These are phyloP conservation scores for Cacoxenus indagator DNA, from an alignment of 2,888 invertebrate genomes.

Conservation along the genomic window DNA sequence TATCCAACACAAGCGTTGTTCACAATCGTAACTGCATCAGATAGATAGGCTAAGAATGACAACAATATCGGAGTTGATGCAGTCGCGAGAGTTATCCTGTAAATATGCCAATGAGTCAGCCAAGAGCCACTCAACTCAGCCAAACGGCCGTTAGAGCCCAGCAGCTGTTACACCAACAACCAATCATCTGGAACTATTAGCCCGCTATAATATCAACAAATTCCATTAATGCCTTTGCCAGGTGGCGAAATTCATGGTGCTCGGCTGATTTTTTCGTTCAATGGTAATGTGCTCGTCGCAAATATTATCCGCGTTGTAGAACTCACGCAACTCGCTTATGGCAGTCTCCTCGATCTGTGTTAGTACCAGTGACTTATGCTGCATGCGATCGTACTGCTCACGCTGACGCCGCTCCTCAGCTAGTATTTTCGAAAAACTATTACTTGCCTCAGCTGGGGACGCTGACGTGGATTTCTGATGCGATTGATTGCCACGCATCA, in stretches of 20 bases:
- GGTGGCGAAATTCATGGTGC: slow-evolving; percentile 65
- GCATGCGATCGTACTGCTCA: slow-evolving; percentile 79
- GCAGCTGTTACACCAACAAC: too few relatives aligned
- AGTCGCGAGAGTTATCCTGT: too few relatives aligned
- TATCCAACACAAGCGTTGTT: too few relatives aligned
- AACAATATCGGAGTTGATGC: too few relatives aligned
- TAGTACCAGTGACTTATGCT: slow-evolving; percentile 79
- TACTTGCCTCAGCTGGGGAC: slow-evolving; percentile 38
- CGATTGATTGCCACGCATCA: slow-evolving; percentile 52
- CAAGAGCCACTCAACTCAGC: too few relatives aligned
- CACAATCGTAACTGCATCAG: too few relatives aligned
- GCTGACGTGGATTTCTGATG: slow-evolving; percentile 20
- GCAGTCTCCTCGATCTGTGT: slow-evolving; percentile 93
- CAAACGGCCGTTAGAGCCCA: too few relatives aligned
- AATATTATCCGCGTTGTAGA: slow-evolving; percentile 80
- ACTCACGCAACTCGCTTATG: slow-evolving; percentile 81
- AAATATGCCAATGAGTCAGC: too few relatives aligned
- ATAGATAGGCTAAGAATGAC: too few relatives aligned
- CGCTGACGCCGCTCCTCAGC: slow-evolving; percentile 81
- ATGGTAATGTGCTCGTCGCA: slow-evolving; percentile 83
- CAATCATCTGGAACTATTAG: background rate
- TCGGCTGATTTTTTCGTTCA: slow-evolving; percentile 54
- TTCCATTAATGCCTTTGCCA: slow-evolving; percentile 58
- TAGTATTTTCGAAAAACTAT: slow-evolving; percentile 75
- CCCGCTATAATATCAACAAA: background rate